phyloP scores from a whole-genome alignment of 2,888 invertebrate species.

The Opisthograptis luteolata region DNA sequence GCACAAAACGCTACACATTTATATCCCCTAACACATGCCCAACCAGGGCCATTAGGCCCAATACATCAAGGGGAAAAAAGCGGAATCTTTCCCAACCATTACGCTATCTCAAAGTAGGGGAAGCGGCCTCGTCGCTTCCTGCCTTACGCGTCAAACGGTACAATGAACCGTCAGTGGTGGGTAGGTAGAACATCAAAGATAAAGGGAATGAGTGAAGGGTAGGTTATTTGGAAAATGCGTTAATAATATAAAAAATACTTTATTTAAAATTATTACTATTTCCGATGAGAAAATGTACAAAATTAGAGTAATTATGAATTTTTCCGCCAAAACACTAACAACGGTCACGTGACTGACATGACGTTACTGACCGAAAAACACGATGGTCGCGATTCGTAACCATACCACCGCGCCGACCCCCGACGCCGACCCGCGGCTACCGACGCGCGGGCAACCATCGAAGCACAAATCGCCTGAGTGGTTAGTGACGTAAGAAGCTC shows the following conservation, averaged over 20 bases:
- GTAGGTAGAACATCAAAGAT: not conserved
- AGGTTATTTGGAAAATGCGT: not conserved
- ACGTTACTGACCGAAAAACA: no score
- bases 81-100: constrained; percentile 24
- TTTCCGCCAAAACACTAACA: no score
- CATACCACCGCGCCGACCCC: no score
- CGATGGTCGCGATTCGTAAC: no score
- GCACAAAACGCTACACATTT: not conserved
- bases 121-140: constrained; percentile 29
- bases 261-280: no score
- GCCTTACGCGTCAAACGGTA: constrained; percentile 33
- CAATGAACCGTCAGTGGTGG: not conserved
- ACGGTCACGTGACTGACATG: no score
- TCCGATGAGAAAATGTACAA: no score
- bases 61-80: constrained; percentile 21
- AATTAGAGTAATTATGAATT: no score
- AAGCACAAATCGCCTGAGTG: no score
- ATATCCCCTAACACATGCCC: not conserved
- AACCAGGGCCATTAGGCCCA: constrained; percentile 15
- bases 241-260: not conserved
- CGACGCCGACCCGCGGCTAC: no score
- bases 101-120: constrained; percentile 36
- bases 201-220: constrained; percentile 1
- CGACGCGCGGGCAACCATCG: no score
- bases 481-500: no score